Conservation (phyloP, 2,113 vertebrate species). For the Arvicanthis niloticus region DNA sequence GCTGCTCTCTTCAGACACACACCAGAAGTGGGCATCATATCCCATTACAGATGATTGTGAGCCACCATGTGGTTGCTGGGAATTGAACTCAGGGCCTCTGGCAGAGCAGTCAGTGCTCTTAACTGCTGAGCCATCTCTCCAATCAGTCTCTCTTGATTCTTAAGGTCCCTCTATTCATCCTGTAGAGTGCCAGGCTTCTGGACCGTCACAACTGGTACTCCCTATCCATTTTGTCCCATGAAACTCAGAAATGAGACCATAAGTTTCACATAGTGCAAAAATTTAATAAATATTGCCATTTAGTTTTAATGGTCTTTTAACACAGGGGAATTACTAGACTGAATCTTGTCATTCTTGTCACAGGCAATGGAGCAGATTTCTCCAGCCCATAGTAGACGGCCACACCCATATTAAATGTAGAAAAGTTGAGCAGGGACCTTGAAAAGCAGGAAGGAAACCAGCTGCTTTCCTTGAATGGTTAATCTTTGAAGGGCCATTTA, state of each 20-base stretch:
- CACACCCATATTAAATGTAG: neutral
- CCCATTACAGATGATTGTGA: no score
- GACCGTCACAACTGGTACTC: neutral
- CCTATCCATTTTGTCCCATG: neutral
- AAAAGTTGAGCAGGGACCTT: neutral
- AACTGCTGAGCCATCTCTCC: no score
- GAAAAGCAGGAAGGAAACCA: constrained; percentile 41
- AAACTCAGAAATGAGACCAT: neutral
- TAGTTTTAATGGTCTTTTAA: neutral
- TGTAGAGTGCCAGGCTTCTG: neutral
- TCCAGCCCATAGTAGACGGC: neutral
- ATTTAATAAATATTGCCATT: neutral
- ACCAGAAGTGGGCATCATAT: no score
- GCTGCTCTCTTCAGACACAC: no score
- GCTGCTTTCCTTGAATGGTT: constrained; percentile 26
- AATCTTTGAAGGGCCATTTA: constrained; percentile 51
- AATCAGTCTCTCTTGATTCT: neutral
- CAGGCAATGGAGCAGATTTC: neutral
- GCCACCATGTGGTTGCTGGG: no score
- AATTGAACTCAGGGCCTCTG: no score
- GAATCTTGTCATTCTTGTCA: neutral
- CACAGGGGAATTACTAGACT: neutral
- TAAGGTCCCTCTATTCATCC: neutral
- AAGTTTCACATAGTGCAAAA: neutral
- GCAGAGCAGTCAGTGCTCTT: no score